Evolutionary conservation across 1,140 invertebrate genomes (phyloP).

Genomic region (Calliopsis andreniformis): DNA sequence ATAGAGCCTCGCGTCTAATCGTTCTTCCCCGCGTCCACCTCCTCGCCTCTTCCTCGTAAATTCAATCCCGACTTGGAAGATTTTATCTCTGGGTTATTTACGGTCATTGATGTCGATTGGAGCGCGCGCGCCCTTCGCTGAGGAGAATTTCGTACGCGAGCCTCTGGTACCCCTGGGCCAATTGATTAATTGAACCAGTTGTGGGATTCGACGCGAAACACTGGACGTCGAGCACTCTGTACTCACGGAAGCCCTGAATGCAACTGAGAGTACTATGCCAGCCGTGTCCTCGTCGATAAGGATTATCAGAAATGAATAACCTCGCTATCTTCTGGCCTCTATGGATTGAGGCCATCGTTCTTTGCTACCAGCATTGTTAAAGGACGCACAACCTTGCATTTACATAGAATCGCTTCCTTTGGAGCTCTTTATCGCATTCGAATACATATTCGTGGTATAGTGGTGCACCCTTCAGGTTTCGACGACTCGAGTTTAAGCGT

Average conservation of each 20-base stretch:
- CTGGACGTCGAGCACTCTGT: background rate
- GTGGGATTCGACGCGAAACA: background rate
- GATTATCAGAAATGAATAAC: slow-evolving; percentile 64
- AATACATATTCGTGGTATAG: no score
- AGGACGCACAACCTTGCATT: slow-evolving; percentile 10
- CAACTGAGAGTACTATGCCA: slow-evolving; percentile 30
- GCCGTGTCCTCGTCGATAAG: slow-evolving; percentile 61
- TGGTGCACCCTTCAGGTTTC: no score
- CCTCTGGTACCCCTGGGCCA: no score
- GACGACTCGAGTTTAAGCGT: no score
- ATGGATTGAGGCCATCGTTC: slow-evolving; percentile 16
- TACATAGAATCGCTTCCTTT: slow-evolving; percentile 16
- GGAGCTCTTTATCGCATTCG: slow-evolving; percentile 1
- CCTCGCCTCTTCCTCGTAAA: background rate
- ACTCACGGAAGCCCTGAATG: slow-evolving; percentile 23
- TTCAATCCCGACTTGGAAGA: slow-evolving; percentile 24
- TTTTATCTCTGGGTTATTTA: slow-evolving; percentile 29
- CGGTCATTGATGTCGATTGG: background rate
- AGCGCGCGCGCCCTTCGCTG: background rate
- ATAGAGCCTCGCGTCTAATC: slow-evolving; percentile 36
- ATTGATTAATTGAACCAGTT: background rate
- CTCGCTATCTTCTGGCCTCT: slow-evolving; percentile 54
- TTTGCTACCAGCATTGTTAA: background rate
- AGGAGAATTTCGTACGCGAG: background rate
- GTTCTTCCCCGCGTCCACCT: background rate